Evolutionary conservation across 2,888 invertebrate genomes (phyloP).

Genomic region (Agrypnus murinus): DNA sequence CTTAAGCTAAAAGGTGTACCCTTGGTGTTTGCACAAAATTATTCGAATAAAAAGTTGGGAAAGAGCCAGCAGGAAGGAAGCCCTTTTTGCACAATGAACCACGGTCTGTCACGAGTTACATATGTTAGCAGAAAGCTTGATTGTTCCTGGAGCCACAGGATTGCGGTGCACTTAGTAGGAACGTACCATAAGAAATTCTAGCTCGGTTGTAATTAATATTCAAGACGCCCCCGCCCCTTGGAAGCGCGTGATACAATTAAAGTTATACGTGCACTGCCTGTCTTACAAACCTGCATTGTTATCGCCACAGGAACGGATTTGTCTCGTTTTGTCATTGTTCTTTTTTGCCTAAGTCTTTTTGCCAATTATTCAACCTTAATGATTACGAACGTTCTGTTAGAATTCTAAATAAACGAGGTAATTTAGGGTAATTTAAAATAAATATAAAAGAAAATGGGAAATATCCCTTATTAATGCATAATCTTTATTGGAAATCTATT

Average conservation of each 20-base stretch:
- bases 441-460: too few relatives aligned
- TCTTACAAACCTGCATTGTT: constrained; percentile 55
- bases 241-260: constrained; percentile 67
- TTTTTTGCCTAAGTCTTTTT: constrained; percentile 11
- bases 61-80: constrained; percentile 15
- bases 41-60: constrained; percentile 22
- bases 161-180: constrained; percentile 48
- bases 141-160: constrained; percentile 45
- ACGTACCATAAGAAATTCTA: constrained; percentile 56
- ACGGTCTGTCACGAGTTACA: constrained; percentile 35
- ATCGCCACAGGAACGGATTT: constrained; percentile 56
- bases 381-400: neutral
- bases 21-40: constrained; percentile 13
- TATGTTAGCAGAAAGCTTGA: constrained; percentile 42
- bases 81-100: constrained; percentile 12
- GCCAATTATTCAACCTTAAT: too few relatives aligned
- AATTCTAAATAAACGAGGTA: neutral
- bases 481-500: too few relatives aligned
- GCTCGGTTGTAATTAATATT: constrained; percentile 63
- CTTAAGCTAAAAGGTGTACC: constrained; percentile 1
- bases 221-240: constrained; percentile 60
- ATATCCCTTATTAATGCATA: too few relatives aligned
- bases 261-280: constrained; percentile 64
- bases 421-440: too few relatives aligned
- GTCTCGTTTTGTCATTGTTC: constrained; percentile 36